phyloP scores from a whole-genome alignment of 2,797 vertebrate genomes.

The Pitangus sulphuratus region DNA sequence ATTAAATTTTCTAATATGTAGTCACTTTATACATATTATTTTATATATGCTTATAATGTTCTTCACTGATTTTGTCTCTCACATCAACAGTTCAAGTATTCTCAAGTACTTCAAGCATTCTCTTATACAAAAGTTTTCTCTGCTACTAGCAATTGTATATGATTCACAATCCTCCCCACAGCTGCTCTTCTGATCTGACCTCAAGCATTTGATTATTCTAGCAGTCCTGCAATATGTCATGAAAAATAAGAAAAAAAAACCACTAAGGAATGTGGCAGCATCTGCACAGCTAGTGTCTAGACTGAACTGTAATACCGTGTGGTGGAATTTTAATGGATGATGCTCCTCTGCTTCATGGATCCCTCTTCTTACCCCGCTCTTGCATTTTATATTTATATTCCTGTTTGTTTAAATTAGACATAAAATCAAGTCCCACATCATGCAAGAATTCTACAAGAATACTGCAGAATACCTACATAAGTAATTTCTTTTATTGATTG shows the following conservation, averaged over 20 bases:
- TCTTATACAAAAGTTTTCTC: not conserved
- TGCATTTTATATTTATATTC: not conserved
- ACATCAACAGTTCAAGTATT: not conserved
- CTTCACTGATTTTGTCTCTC: not conserved
- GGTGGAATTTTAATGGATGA: not conserved
- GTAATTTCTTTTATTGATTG: slow-evolving; percentile 34
- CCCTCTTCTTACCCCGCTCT: not conserved
- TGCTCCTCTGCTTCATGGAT: not conserved
- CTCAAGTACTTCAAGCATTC: not conserved
- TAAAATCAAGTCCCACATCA: not conserved
- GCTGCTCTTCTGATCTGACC: not conserved
- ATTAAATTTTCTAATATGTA: not conserved
- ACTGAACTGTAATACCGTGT: not conserved
- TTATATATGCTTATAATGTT: not conserved
- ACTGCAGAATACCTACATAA: slow-evolving; percentile 6
- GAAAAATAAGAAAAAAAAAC: not conserved
- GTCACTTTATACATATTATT: not conserved
- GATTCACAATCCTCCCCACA: not conserved
- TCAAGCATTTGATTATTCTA: not conserved
- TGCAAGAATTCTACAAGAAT: slow-evolving; percentile 4
- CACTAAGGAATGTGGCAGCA: not conserved
- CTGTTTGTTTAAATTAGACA: not conserved
- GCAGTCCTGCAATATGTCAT: not conserved
- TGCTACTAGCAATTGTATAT: not conserved
- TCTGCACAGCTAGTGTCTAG: not conserved